Evolutionary conservation across 2,888 invertebrate genomes (phyloP), one percentile per base, ranked within the genome.

Genomic region (Parnassius orleans): DNA sequence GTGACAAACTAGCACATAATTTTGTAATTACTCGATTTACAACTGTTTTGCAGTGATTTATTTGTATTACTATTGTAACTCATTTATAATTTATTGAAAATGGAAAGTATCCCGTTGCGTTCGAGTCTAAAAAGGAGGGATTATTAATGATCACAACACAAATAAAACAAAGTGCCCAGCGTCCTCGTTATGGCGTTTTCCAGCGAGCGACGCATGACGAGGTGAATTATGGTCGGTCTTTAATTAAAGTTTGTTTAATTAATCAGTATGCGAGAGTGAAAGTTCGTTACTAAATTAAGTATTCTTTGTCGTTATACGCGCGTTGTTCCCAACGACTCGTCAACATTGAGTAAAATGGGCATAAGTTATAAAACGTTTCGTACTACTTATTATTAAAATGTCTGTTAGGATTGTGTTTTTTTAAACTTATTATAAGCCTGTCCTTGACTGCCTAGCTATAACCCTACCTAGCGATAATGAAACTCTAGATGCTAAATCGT

Each of bases 191-290:
- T 14, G 51, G 47, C 56, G 55, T 62, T 61, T 65, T 70, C 70
- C 72, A 69, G 68, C 64, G 68, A 58, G 52, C 54, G 67, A 73
- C 70, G 66, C 66, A 69, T 79, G 76, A 75, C 77, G 73, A 68
- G 66, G 65, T 74, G 75, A 79, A 74, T 76, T 75, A 79, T 74
- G 74, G 74, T 65, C 66, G 68, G 66, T 72, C 74, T 72, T 77
- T 83, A 81, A 83, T 83, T 81, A 82, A 84, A 84, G 73, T 83
- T 81, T 72, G 75, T 72, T 72, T 81, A 80, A 83, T 81, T 83
- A 80, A 81, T 83, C 81, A 80, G 73, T 52, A 55, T 46, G 51
- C 65, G 66, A 63, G 70, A 57, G 69, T 69, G 72, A 69, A 72
- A 71, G 66, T 72, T 73, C 65, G 69, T 56, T 61, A 55, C 19